Base-by-base conservation (phyloP, 1,140 invertebrate species). In the Papilio aristodemus region DNA sequence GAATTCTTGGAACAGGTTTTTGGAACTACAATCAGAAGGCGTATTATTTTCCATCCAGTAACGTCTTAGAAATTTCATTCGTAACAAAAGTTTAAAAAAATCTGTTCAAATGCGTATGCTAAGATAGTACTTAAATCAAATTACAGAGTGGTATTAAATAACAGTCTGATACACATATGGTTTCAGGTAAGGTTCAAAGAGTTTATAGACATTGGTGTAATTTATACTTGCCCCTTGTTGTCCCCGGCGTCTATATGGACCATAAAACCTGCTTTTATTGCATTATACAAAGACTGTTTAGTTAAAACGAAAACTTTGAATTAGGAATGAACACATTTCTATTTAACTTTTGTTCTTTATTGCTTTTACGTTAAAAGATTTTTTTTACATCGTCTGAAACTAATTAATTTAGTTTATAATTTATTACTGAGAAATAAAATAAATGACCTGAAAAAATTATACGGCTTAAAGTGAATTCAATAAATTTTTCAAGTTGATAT, bases 261-360 rank as follows among this genome's bases (percentile, higher is more conserved):
- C 17, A 46, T 46, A 46, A 46, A 46, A 46, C 14, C 43, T 17
- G 43, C 43, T 19, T 46, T 46, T 46, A 46, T 17, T 46, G 43
- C 43, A 46, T 46, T 46, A 46, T 46, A 46, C 14, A 46, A 46
- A 46, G 43, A 46, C 43, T 17, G 14, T 46, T 46, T 19, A 46
- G 43, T 46, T 46, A 46, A 46, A 46, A 46, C 43, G n/a, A 46
- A 46, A 46, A 46, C 43, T 46, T 46, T 46, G 46, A 50, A 50
- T 50, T 50, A 50, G 17, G 46, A 50, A 50, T 17, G 19, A 50
- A 19, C 46, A 50, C 46, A 50, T 50, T 50, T 4, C 19, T 50
- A 4, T 50, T 50, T 50, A 50, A 22, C 9, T 50, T 50, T 50
- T 13, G 11, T n/a, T n/a, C n/a, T n/a, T n/a, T n/a, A n/a, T n/a